Base-by-base conservation (phyloP, 2,113 vertebrate species). In the Rana temporaria region DNA sequence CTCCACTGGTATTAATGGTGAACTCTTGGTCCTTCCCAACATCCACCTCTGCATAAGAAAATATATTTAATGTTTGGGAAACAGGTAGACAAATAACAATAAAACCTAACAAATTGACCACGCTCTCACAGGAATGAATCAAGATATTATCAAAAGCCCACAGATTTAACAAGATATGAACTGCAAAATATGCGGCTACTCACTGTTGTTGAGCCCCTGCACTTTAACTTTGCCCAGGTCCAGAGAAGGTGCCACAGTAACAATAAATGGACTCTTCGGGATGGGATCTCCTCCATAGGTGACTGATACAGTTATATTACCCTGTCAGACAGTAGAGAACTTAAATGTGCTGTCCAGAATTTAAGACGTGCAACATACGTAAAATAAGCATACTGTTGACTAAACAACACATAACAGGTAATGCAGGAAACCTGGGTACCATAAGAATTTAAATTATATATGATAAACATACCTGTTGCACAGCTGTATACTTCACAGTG, bases 11-110 rank as follows among this genome's bases (percentile, higher is more conserved):
- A 84, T 96, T 97, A 57, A 98, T 94, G 0, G 92, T 95, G 85
- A 97, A 93, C 9, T 97, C 97, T 87, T 97, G 93, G 80, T 97
- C 97, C 88, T 94, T 97, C 79, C 97, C 95, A 0, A 96, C 93
- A 0, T 95, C 94, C 88, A 97, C 94, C 81, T 96, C 97, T 98
- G 86, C 65, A 30, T 34, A 16, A 22, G 57, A 5, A 48, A 48
- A 48, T 12, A 48, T 48, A 48, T 48, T 48, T 48, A 12, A 1
- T 14, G 12, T 48, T 48, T 11, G 14, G 42, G 42, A 12, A 48
- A 48, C 11, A 48, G 42, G 42, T 14, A 48, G 11, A 48, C 8
- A 48, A 2, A 12, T 6, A 42, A 42, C 9, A 12, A 14, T 48
- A 48, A 48, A 48, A 12, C 9, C 34, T 12, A 48, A 48, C 42